phyloP scores from a whole-genome alignment of 2,797 vertebrate genomes.

The Neoniphon sammara region DNA sequence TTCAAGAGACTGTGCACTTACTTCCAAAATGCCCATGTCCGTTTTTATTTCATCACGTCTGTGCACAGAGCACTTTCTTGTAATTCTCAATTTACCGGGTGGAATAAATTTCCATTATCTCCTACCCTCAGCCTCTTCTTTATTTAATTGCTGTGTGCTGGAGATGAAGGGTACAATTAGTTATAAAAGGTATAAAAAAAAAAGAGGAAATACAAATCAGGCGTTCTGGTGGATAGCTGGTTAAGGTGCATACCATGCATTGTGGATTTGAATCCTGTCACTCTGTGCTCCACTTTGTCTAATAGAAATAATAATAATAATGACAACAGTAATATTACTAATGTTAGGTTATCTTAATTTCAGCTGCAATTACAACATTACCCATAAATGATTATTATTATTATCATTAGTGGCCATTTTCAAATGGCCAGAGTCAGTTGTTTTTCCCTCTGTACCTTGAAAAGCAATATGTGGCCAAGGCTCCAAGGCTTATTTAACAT shows the following conservation, averaged over 20 bases:
- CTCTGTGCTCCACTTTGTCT: neutral
- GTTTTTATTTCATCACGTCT: constrained; percentile 70
- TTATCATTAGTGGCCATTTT: neutral
- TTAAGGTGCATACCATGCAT: neutral
- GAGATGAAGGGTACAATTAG: constrained; percentile 66
- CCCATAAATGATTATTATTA: too few species aligned
- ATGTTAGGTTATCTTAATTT: too few species aligned
- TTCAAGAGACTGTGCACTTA: constrained; percentile 59
- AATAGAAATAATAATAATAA: neutral
- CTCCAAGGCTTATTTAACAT: constrained; percentile 29
- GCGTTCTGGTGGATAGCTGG: constrained; percentile 25
- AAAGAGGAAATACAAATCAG: constrained; percentile 48
- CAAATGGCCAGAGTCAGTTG: neutral
- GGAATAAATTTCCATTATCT: constrained; percentile 76
- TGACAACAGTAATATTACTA: too few species aligned
- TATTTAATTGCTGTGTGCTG: constrained; percentile 64
- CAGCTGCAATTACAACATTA: too few species aligned
- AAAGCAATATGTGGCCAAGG: constrained; percentile 14
- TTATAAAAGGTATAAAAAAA: constrained; percentile 35
- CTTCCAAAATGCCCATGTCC: constrained; percentile 62
- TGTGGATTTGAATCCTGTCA: constrained; percentile 15
- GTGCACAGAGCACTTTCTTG: constrained; percentile 42
- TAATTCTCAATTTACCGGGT: constrained; percentile 68
- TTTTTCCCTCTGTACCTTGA: constrained; percentile 1
- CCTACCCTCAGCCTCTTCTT: constrained; percentile 62